Percentiles rank a stretch among this genome's conserved stretches.
Evolutionary conservation across 30 jellyfish, hydroid and myxozoan genomes (phyloP).

Genomic region (Aurelia sp.): DNA sequence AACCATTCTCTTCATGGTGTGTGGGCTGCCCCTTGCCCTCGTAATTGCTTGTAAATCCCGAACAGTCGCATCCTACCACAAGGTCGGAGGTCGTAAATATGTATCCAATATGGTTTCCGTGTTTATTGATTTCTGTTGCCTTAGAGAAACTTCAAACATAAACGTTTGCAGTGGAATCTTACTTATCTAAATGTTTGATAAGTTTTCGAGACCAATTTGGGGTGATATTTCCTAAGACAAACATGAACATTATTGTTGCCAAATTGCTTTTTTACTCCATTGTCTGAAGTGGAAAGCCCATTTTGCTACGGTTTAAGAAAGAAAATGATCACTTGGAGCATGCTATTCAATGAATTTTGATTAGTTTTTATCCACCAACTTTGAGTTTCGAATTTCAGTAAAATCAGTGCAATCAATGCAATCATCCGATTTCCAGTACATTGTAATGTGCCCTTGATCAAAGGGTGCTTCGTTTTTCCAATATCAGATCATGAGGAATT

Average conservation of each 20-base stretch:
- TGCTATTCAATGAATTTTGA: too few species aligned
- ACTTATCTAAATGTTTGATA: neutral
- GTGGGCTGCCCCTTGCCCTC: conserved; percentile 43
- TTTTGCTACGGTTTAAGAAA: too few species aligned
- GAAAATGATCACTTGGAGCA: too few species aligned
- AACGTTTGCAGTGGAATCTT: conserved; percentile 7
- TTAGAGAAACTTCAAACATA: conserved; percentile 7
- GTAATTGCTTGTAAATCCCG: conserved; percentile 24
- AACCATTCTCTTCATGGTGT: conserved; percentile 3
- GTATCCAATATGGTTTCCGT: conserved; percentile 62
- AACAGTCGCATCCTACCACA: conserved; percentile 19
- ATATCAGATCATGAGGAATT: too few species aligned
- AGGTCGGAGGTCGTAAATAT: conserved; percentile 47
- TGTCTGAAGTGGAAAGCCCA: too few species aligned
- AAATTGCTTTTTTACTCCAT: too few species aligned
- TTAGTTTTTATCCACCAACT: too few species aligned
- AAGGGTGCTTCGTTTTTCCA: too few species aligned
- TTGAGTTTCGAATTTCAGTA: too few species aligned
- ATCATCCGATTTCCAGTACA: too few species aligned
- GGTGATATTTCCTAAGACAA: neutral
- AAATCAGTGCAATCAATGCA: too few species aligned
- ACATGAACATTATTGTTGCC: neutral
- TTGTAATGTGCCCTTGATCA: too few species aligned
- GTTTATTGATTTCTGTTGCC: conserved; percentile 6
- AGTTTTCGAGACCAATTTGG: neutral